A percentile compares a stretch with the other conserved stretches of the same genome.
Conservation (phyloP, 2,797 vertebrate species). For the Poeciliopsis gracilis region DNA sequence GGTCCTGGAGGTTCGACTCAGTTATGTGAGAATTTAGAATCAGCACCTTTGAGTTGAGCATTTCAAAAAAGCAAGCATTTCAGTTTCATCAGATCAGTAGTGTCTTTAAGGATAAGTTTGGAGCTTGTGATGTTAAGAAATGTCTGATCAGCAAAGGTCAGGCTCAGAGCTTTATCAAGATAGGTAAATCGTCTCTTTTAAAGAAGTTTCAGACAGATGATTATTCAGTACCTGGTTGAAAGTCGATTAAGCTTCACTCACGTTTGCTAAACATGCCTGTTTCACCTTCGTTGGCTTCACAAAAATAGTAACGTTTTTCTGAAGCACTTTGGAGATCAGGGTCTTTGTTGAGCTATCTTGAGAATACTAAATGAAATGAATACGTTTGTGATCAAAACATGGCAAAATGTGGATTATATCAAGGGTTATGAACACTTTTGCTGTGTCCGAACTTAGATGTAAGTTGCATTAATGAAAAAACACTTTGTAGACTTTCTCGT, state of each 20-base stretch:
- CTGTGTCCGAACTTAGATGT: not conserved
- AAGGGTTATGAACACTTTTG: not conserved
- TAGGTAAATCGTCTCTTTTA: constrained; percentile 49
- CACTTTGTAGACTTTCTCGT: constrained; percentile 43
- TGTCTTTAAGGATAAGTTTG: constrained; percentile 65
- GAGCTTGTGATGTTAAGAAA: constrained; percentile 58
- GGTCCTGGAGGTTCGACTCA: constrained; percentile 72
- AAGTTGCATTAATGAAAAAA: constrained; percentile 41
- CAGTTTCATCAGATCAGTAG: constrained; percentile 59
- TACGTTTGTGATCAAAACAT: not conserved
- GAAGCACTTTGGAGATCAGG: constrained; percentile 60
- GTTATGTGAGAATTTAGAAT: constrained; percentile 74
- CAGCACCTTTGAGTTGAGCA: constrained; percentile 68
- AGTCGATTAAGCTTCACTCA: constrained; percentile 63
- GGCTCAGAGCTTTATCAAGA: constrained; percentile 39
- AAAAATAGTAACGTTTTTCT: constrained; percentile 66
- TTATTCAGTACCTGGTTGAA: constrained; percentile 53
- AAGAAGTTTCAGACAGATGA: constrained; percentile 55
- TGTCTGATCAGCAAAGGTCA: constrained; percentile 65
- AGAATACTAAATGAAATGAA: not conserved
- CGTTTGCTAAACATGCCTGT: constrained; percentile 62
- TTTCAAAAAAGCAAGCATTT: constrained; percentile 69
- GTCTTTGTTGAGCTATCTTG: constrained; percentile 39
- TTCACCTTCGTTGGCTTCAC: constrained; percentile 67
- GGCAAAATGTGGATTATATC: not conserved